Evolutionary conservation across 2,797 vertebrate genomes (phyloP), one percentile per base, ranked within the genome.

Genomic region (Netta rufina): DNA sequence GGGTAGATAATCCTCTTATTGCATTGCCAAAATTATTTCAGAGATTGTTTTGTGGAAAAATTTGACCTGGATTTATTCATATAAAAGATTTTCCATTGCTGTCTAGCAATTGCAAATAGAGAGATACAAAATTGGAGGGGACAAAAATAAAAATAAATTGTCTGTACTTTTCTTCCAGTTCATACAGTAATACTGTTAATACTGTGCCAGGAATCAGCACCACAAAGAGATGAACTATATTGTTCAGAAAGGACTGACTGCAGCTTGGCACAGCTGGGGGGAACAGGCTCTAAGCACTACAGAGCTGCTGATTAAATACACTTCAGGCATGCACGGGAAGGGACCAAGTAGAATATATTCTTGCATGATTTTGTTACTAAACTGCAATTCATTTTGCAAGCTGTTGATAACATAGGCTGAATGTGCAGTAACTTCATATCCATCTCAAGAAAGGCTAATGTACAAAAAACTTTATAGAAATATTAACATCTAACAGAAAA

Each of bases 1-100:
- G 16, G 41, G 71, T 60, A 87, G 53, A 38, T 84, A 89, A 96
- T 67, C 67, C 53, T 88, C 74, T 89, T 84, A 87, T 9, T 76
- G 67, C 28, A 39, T 75, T 86, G 51, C 62, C 61, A 85, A 80
- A 84, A 84, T 87, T 85, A 93, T 89, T 93, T 71, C 36, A 53
- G 27, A n/a, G 39, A 66, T 78, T 66, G 16, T 51, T 78, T 36
- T 45, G 14, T 65, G 66, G 62, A 78, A 90, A 92, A 65, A 33
- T 18, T 56, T 86, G 76, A 56, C 58, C 57, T 61, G 33, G 8
- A 75, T 86, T 83, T 78, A 54, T 49, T 11, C 2, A 57, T 27
- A 3, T 53, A 62, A 85, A 77, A 85, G 11, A 22, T 57, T 8
- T 74, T 65, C 72, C 32, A 6, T 4, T 70, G 14, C 28, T 74